A percentile compares a stretch with the other conserved stretches of the same genome.
These are phyloP conservation scores for Phrynocephalus vlangalii DNA, from an alignment of 2,797 vertebrate genomes.

Conservation along the genomic window DNA sequence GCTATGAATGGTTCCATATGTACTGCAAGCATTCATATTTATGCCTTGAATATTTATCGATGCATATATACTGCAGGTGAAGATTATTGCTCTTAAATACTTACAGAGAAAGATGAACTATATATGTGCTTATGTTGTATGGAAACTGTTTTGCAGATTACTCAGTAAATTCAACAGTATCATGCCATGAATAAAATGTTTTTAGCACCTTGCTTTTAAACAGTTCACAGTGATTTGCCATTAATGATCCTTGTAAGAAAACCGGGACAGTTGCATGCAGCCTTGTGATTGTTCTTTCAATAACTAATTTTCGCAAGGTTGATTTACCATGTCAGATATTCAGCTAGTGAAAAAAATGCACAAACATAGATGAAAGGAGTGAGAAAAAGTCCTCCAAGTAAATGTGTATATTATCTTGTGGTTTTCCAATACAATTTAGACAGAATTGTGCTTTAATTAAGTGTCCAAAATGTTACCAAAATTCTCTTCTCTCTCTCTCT, in stretches of 20 bases:
- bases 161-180: no score
- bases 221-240: not conserved
- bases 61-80: not conserved
- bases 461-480: no score
- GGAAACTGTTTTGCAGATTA: not conserved
- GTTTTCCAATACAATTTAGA: no score
- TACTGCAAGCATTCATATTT: not conserved
- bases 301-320: not conserved
- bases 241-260: not conserved
- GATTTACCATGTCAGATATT: not conserved
- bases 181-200: not conserved
- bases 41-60: not conserved
- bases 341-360: not conserved
- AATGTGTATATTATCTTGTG: no score
- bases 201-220: not conserved
- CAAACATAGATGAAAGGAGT: no score
- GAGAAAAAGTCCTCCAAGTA: no score
- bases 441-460: no score
- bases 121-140: not conserved
- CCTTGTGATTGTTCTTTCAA: not conserved
- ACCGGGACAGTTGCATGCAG: not conserved
- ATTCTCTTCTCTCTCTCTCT: no score
- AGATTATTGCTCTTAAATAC: not conserved
- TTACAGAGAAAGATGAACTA: not conserved
- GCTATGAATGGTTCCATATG: not conserved